A percentile compares a stretch with the other conserved stretches of the same genome.
phyloP scores from a whole-genome alignment of 1,140 invertebrate genomes.

The Amyelois transitella region DNA sequence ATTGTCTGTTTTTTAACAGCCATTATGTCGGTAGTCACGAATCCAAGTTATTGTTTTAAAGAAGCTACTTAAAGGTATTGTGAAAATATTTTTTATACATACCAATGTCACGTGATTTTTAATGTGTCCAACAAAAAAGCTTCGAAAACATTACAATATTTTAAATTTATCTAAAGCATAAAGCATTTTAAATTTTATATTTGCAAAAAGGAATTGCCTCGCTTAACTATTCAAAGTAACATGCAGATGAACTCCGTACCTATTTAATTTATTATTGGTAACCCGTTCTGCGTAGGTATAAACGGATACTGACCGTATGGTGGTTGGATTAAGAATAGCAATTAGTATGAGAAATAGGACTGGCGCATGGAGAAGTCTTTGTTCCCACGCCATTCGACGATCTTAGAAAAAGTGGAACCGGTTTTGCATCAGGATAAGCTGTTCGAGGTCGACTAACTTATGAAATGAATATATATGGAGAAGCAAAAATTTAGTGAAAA shows the following conservation, averaged over 20 bases:
- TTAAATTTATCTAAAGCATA: too few species aligned
- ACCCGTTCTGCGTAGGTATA: conserved; percentile 4
- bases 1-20: neutral
- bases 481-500: too few species aligned
- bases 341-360: conserved; percentile 18
- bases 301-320: conserved; percentile 10
- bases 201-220: too few species aligned
- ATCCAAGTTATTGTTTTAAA: neutral
- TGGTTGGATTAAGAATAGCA: conserved; percentile 17
- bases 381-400: conserved; percentile 37
- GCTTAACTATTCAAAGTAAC: neutral
- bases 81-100: neutral
- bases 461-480: too few species aligned
- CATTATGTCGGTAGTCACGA: neutral
- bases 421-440: conserved; percentile 42
- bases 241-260: neutral
- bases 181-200: too few species aligned
- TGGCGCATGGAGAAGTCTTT: conserved; percentile 21
- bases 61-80: too few species aligned
- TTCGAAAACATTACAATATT: too few species aligned
- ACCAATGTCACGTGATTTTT: neutral
- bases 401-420: conserved; percentile 56
- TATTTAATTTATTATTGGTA: conserved; percentile 5
- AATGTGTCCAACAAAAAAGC: neutral
- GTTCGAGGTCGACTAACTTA: conserved; percentile 19